Base-by-base conservation (phyloP, 1,140 invertebrate species). In the Drosophila setifemur region DNA sequence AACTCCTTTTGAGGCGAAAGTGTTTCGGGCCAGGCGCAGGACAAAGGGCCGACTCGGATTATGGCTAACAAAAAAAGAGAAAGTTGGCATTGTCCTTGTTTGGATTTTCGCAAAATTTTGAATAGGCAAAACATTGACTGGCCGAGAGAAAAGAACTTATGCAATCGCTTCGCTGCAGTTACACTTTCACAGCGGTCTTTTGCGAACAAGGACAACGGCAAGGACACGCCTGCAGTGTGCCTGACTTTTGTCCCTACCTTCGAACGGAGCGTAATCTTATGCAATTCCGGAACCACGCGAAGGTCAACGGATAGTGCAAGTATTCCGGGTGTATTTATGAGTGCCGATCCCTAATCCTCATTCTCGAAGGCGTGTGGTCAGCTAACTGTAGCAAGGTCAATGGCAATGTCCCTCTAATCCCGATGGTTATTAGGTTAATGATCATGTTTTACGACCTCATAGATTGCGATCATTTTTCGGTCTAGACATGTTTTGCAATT, bases 371-470 rank as follows among this genome's bases (percentile, higher is more conserved):
- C 55, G 33, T 52, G 45, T 43, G 43, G 60, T 64, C 28, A 23
- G 40, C 29, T 35, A 86, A 86, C 11, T 85, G 82, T 86, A 69
- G 75, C 81, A 85, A 85, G 81, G 81, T 81, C 76, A 81, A 19
- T 37, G 44, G 40, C 31, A 25, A 23, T 21, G 23, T 29, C 25
- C 48, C 47, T 21, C 57, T 61, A 66, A 67, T 52, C 40, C 19
- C 3, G 52, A 49, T 60, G 66, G 57, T 53, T 71, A 86, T 79
- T 86, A 72, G 28, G 5, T 33, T 44, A 52, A 79, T 85, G 58
- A 79, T 86, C 68, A 58, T n/a, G 31, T 64, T 86, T 79, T 75
- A 86, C 58, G 81, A 53, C 71, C 64, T 47, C 40, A 44, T 44
- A 48, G 25, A 35, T 54, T 73, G 35, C 45, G 23, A 48, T 64